Evolutionary conservation across 2,888 invertebrate species (phyloP).

Genomic region (Sycophila texana): DNA sequence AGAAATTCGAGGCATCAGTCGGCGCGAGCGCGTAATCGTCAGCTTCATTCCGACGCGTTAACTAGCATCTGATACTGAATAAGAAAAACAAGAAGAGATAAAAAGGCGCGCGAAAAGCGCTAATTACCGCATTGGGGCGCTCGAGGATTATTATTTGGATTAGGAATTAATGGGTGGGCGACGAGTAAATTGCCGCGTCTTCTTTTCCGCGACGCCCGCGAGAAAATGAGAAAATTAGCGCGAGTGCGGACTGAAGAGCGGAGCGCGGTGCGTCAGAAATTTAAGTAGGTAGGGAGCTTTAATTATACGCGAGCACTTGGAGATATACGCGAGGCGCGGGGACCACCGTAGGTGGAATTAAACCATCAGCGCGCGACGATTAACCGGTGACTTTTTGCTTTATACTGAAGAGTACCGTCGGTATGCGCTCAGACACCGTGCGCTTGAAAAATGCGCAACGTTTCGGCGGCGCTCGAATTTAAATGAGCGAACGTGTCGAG

Average conservation of each 20-base stretch:
- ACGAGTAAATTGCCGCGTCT: constrained; percentile 34
- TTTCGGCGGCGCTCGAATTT: no score
- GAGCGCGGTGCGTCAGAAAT: constrained; percentile 14
- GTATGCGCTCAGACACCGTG: no score
- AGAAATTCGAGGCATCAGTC: no score
- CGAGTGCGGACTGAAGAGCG: background rate
- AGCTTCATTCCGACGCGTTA: background rate
- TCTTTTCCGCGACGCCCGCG: constrained; percentile 14
- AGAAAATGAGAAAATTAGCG: constrained; percentile 52
- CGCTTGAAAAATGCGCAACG: no score
- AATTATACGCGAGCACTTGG: constrained; percentile 47
- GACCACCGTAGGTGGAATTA: constrained; percentile 28
- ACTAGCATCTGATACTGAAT: background rate
- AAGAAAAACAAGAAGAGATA: background rate
- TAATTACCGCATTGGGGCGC: constrained; percentile 32
- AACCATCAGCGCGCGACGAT: constrained; percentile 46
- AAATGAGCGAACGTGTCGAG: no score
- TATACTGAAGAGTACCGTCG: background rate
- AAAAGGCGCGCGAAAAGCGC: background rate
- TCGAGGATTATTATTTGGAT: constrained; percentile 9
- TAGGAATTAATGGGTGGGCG: constrained; percentile 12
- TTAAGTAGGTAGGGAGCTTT: constrained; percentile 42
- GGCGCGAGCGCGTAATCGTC: no score
- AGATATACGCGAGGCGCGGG: constrained; percentile 19
- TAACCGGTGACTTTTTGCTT: constrained; percentile 24